Base-by-base conservation (phyloP, 2,113 vertebrate genomes). In the Poeciliopsis prolifica region DNA sequence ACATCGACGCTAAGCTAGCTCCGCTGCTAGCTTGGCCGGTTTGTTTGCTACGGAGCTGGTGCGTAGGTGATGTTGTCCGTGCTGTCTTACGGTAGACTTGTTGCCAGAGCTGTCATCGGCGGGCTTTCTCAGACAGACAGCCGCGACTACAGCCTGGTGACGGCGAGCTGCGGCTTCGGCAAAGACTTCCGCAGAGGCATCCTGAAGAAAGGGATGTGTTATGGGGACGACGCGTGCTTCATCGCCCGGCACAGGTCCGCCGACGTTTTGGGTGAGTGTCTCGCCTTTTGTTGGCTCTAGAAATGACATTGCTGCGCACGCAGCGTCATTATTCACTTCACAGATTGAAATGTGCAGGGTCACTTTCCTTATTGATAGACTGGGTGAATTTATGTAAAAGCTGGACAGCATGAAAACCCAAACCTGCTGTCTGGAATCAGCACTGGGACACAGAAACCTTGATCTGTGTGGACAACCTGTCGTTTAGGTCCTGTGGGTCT, bases 161-260 rank as follows among this genome's bases (percentile, higher is more conserved):
- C 97, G 0, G 98, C 98, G 65, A 98, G 97, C 93, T 99, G 97
- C 88, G 98, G 98, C 82, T 99, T 99, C 72, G 98, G 97, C 44
- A 99, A 99, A 85, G 97, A 99, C 89, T 97, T 99, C 93, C 96
- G 97, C 67, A 98, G 97, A 94, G 97, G 97, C 80, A 97, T 98
- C 88, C 93, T 97, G 33, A 99, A 99, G 95, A 99, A 99, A 84
- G 97, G 97, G 80, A 97, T 96, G 96, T 98, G 98, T 88, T 99
- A 99, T 84, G 98, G 98, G 42, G 98, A 99, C 84, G 98, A 99
- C 88, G 98, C 98, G 74, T 99, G 97, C 83, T 99, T 99, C 89
- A 95, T 98, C 80, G 97, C 97, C 80, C 90, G 96, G 28, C 97
- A 99, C 92, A 95, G 96, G 61, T 94, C 96, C 1, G 98, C 98